Evolutionary conservation across 2,113 vertebrate species (phyloP).

Genomic region (Nesogale talazaci): DNA sequence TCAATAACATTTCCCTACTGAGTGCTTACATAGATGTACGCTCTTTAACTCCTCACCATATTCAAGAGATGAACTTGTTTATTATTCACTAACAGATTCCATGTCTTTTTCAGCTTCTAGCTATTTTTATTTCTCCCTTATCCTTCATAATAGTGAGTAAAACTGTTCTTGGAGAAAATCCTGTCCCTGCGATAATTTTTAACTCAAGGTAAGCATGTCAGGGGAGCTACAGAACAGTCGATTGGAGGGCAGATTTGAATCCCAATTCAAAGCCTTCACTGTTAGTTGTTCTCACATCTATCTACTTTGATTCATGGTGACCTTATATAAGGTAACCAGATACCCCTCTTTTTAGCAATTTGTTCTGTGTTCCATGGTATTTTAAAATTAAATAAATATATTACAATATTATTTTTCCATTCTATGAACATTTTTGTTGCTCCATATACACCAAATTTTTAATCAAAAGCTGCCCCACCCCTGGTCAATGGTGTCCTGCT

Average conservation of each 20-base stretch:
- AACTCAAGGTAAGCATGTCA: not conserved
- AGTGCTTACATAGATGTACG: not conserved
- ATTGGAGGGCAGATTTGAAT: not conserved
- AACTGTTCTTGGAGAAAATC: not conserved
- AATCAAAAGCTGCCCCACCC: too few relatives aligned
- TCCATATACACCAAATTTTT: too few relatives aligned
- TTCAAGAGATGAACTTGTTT: too few relatives aligned
- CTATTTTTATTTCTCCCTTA: not conserved
- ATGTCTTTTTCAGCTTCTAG: not conserved
- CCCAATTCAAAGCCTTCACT: not conserved
- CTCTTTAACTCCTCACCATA: not conserved
- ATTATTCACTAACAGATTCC: too few relatives aligned
- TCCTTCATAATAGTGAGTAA: not conserved
- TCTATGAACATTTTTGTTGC: too few relatives aligned
- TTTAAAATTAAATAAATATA: too few relatives aligned
- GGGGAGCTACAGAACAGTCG: not conserved
- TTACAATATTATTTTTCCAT: too few relatives aligned
- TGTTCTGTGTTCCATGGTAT: too few relatives aligned
- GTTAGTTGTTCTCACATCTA: not conserved
- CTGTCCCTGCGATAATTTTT: not conserved
- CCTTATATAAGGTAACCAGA: too few relatives aligned
- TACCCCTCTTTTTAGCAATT: too few relatives aligned
- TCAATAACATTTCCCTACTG: not conserved
- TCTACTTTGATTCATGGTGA: too few relatives aligned
- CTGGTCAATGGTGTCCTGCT: too few relatives aligned